A percentile compares a stretch with the other conserved stretches of the same genome.
Evolutionary conservation across 2,113 vertebrate genomes (phyloP).

Genomic region (Pantherophis guttatus): DNA sequence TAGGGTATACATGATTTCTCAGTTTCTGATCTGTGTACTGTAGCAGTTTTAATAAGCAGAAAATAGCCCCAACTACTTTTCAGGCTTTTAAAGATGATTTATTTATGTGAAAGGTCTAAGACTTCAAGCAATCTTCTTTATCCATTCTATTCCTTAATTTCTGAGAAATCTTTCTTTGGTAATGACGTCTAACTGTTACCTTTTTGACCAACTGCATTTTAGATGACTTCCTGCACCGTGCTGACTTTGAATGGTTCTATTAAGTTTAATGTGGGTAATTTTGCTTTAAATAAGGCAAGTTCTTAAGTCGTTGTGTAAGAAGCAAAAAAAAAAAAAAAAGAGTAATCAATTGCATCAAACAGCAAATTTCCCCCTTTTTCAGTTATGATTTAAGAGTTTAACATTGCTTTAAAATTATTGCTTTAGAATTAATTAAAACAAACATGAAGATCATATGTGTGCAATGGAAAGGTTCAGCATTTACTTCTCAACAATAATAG

Average conservation of each 20-base stretch:
- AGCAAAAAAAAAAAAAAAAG: background rate
- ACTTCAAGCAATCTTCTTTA: background rate
- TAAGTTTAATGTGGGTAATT: constrained; percentile 2
- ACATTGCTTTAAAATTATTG: background rate
- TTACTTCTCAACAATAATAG: background rate
- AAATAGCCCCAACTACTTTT: background rate
- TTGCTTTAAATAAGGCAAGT: background rate
- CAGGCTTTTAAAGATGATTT: background rate
- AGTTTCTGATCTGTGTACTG: background rate
- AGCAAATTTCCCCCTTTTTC: background rate
- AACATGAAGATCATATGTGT: background rate
- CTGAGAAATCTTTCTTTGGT: background rate
- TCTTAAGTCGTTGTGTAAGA: background rate
- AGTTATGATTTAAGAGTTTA: background rate
- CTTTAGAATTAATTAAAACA: background rate
- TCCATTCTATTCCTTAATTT: background rate
- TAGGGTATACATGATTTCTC: background rate
- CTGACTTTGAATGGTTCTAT: constrained; percentile 1
- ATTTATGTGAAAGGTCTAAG: background rate
- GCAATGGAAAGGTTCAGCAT: background rate
- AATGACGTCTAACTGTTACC: background rate
- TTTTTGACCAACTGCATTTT: background rate
- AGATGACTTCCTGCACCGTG: background rate
- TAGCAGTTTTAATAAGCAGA: background rate
- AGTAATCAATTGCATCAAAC: background rate